Evolutionary conservation across 2,797 vertebrate species (phyloP), one percentile per base, ranked within the genome.

Genomic region (Thalassophryne amazonica): DNA sequence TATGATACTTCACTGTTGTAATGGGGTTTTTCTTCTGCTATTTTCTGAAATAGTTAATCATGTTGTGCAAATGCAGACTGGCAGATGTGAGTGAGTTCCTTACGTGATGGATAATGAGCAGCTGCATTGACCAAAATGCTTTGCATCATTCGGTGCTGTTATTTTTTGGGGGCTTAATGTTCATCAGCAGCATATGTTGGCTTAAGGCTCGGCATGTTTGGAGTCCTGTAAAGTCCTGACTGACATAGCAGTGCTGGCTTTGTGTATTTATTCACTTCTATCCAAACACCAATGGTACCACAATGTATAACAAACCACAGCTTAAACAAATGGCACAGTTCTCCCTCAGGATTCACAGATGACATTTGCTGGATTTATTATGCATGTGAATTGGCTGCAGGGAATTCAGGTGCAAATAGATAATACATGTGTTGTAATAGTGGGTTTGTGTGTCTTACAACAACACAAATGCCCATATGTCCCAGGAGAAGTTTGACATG

Each of bases 201-300:
- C 72, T 87, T 73, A 69, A 67, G 75, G 72, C 60, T 76, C 33
- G 5, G 31, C 28, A 23, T 61, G 75, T 75, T 78, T 60, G 4
- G 61, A 54, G 43, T 66, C 55, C 66, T 72, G 76, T 71, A 75
- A 80, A 81, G 48, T 67, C 49, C 70, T 69, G 71, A 81, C 86
- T 84, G 81, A 82, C 78, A 85, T 84, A 80, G 82, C 72, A 68
- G 70, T 37, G 61, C 29, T 14, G 25, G 53, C 59, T 66, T 77
- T 71, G 62, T 79, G 82, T 81, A 77, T 85, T 87, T 73, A 86
- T 86, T 87, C 75, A 87, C 85, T 87, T 78, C 83, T 87, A 83
- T 83, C 74, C 83, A 88, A 86, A 88, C 85, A 87, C 83, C 75
- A 67, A 78, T 68, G 79, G 61, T 72, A 76, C 73, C 30, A 30